Evolutionary conservation across 2,888 invertebrate genomes (phyloP), one percentile per base, ranked within the genome.

Genomic region (Perdita meconis): DNA sequence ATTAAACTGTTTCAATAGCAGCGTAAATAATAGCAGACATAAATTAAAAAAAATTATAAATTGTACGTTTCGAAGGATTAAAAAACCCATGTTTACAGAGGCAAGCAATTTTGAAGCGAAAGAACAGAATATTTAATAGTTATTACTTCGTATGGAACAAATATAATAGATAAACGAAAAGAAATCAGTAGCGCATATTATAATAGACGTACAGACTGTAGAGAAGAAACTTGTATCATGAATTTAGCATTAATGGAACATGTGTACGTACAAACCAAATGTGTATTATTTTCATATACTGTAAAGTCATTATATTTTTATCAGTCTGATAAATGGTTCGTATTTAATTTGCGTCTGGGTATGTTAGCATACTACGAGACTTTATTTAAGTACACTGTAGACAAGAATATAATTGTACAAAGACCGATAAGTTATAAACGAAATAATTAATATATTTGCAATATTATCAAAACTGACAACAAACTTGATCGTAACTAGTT

Each of bases 261-360:
- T 72, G 55, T 66, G 51, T 80, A 80, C 69, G 80, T 80, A 80
- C 80, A 72, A 81, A 81, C 72, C 66, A 76, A 81, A 81, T 80
- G 61, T 80, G 63, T 77, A 80, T 81, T 81, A 81, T 81, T 80
- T 80, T 81, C 80, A 72, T 81, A 76, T 80, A 80, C 53, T 51
- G 66, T 69, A 72, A 72, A 81, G 63, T 57, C 71, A 67, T 80
- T 69, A 76, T 81, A 69, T 80, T 80, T 80, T 72, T 80, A 69
- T 68, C 63, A 72, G 68, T 72, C 68, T 12, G 65, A 80, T 22
- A 24, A 69, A 76, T 51, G 40, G 61, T 72, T 76, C 60, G 59
- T 64, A 51, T 73, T 78, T 80, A 72, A 51, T 77, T 80, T 59
- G 66, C 50, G 63, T 69, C 56, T 77, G 80, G 63, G 61, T 69